Base-by-base conservation (phyloP, 2,888 invertebrate species). In the Cybosia mesomella region DNA sequence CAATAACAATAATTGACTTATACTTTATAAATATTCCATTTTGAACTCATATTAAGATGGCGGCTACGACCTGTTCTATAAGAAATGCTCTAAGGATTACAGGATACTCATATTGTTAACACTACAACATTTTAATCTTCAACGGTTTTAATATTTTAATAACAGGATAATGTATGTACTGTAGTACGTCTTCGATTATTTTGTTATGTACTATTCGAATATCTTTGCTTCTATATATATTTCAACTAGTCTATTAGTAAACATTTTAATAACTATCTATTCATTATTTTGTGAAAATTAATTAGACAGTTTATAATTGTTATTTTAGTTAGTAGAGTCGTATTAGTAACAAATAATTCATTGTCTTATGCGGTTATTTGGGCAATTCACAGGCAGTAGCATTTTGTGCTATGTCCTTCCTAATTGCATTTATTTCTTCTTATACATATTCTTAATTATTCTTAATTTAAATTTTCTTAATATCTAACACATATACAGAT, bases 1-100 rank as follows among this genome's bases (percentile, higher is more conserved):
- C 73, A 80, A 80, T 83, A 84, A 79, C 70, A 83, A 77, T 82
- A 83, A 83, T 82, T 81, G 80, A 77, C 81, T 81, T 73, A 67
- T 70, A 65, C 70, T 73, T 71, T 70, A 63, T 70, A 73, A 73
- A 77, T 73, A 74, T 75, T 79, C 49, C 49, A 67, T 67, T 72
- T 79, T 64, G 53, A 36, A 71, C 61, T 60, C 67, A 49, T 58
- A 34, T 58, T 34, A 58, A 34, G n/a, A 58, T 58, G 58, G 58
- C 18, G 58, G 58, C 13, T 10, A 7, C n/a, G 15, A 34, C 15
- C 18, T n/a, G 28, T 28, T 32, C 24, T 58, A 55, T 24, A n/a
- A 21, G 43, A 43, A 18, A 43, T 18, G 5, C 3, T 13, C 3
- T 39, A 15, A n/a, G n/a, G n/a, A n/a, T n/a, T n/a, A n/a, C n/a